Evolutionary conservation across 2,797 vertebrate genomes (phyloP).

Genomic region (Neoniphon sammara): DNA sequence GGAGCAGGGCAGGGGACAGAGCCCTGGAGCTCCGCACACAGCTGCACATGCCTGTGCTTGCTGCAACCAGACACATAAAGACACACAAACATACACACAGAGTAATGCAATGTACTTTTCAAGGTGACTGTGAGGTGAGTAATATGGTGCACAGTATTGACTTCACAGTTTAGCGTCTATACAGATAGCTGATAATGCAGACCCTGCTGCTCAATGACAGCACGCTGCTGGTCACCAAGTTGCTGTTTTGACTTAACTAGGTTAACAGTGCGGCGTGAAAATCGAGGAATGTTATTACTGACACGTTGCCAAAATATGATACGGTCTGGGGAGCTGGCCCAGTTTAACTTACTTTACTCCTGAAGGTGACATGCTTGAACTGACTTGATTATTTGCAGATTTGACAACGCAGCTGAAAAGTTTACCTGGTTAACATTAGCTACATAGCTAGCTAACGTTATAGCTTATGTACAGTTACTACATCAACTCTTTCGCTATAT

Average conservation of each 20-base stretch:
- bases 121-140: background rate
- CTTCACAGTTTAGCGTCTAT: no score
- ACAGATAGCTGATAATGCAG: no score
- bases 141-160: no score
- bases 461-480: background rate
- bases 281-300: no score
- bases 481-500: no score
- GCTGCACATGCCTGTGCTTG: conserved; percentile 80
- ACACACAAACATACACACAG: background rate
- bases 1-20: conserved; percentile 84
- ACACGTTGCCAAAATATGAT: no score
- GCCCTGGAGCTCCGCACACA: conserved; percentile 81
- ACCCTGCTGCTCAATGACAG: no score
- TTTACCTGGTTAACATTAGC: background rate
- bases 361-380: background rate
- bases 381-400: no score
- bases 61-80: conserved; percentile 30
- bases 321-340: background rate
- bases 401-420: background rate
- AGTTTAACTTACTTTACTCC: conserved; percentile 32
- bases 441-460: conserved; percentile 32
- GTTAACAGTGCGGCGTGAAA: no score
- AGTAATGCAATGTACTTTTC: background rate
- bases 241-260: no score
- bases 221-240: no score